Evolutionary conservation across 2,797 vertebrate genomes (phyloP), one percentile per base, ranked within the genome.

Genomic region (Phyllotis vaccarum): DNA sequence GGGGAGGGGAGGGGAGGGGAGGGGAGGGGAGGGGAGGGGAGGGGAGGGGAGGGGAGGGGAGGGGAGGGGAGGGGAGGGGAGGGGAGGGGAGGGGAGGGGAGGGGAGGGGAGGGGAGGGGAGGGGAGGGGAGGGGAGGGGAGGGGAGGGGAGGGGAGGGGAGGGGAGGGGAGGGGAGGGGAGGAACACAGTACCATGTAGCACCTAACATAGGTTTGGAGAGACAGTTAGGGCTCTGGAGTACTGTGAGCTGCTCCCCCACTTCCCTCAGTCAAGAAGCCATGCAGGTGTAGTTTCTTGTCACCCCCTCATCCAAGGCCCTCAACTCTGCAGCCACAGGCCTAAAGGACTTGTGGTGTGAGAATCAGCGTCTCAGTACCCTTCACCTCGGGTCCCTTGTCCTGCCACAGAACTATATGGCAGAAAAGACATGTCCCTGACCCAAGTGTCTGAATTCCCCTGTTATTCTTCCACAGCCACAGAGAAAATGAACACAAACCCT

Each of bases 191-290:
- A 9, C 12, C 8, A 1, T 21, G 1, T 34, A 22, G 22, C 19
- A 29, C 66, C 29, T 83, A 8, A 21, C n/a, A 66, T 70, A 14
- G 34, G 22, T 86, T 68, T 74, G 17, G 16, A 37, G 29, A 40
- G 52, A 54, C 0, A 0, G 7, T 24, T 16, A 5, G 0, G 49
- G 27, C n/a, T 10, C n/a, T 2, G 12, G n/a, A 34, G 19, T 7
- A 8, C 58, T 27, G 13, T 4, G 31, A 58, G 29, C 16, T 16
- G 2, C 24, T 12, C 46, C 46, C 10, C 14, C 46, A n/a, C n/a
- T n/a, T 24, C 43, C 46, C 6, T 29, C 29, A 10, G 11, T 6
- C 17, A 3, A 49, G 56, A 85, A 13, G 12, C n/a, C 37, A 46
- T n/a, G 60, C 43, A 49, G 43, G 19, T 64, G 6, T n/a, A 22